Conservation (phyloP, 2,888 invertebrate genomes). For the Parascotia fuliginaria region DNA sequence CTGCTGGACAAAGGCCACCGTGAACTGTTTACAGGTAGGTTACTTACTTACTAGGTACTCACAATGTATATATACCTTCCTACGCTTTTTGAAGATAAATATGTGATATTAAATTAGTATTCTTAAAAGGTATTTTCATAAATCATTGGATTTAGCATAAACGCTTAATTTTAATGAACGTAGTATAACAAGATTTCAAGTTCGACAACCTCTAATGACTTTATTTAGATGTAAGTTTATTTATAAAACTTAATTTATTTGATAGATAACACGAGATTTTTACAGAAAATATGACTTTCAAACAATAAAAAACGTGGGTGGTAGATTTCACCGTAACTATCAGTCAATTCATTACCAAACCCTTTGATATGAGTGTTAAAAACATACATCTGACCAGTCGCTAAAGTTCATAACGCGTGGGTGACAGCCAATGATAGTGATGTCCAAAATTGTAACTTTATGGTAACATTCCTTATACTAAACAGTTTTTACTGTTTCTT, state of each 20-base stretch:
- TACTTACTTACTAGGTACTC: too few species aligned
- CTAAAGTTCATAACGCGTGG: conserved; percentile 20
- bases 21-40: too few species aligned
- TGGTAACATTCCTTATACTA: conserved; percentile 40
- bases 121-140: not conserved
- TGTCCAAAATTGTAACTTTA: conserved; percentile 40
- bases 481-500: conserved; percentile 25
- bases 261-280: conserved; percentile 19
- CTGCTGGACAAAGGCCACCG: too few species aligned
- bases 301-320: too few species aligned
- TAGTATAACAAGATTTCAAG: conserved; percentile 9
- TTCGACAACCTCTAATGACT: conserved; percentile 25
- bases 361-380: not conserved
- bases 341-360: too few species aligned
- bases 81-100: not conserved
- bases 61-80: too few species aligned
- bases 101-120: not conserved
- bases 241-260: conserved; percentile 26
- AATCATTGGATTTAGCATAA: not conserved
- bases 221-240: conserved; percentile 24
- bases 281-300: conserved; percentile 1
- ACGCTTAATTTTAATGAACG: not conserved
- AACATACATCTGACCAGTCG: conserved; percentile 1
- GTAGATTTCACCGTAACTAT: too few species aligned
- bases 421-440: conserved; percentile 24